phyloP scores from a whole-genome alignment of 2,113 vertebrate species.

The Ursus arctos region DNA sequence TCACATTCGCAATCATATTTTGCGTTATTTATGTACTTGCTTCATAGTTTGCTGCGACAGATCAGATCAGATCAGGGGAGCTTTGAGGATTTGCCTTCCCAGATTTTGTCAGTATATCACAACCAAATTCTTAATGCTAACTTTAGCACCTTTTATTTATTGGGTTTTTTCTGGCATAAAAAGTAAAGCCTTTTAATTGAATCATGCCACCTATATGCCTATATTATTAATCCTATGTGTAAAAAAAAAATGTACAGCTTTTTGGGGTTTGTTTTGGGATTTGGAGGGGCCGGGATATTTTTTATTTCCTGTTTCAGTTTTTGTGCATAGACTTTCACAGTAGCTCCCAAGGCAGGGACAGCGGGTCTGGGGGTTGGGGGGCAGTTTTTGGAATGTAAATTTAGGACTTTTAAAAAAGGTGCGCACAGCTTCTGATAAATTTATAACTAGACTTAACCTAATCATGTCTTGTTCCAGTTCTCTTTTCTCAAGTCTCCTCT shows the following conservation, averaged over 20 bases:
- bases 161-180: slow-evolving; percentile 87
- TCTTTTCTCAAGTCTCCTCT: slow-evolving; percentile 58
- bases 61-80: slow-evolving; percentile 87
- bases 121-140: slow-evolving; percentile 90
- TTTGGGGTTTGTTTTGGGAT: slow-evolving; percentile 61
- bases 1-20: slow-evolving; percentile 86
- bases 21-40: slow-evolving; percentile 90
- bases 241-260: slow-evolving; percentile 91
- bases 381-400: slow-evolving; percentile 92
- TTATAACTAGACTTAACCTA: slow-evolving; percentile 85
- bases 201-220: slow-evolving; percentile 95
- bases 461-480: slow-evolving; percentile 84
- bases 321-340: slow-evolving; percentile 93
- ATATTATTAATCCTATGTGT: slow-evolving; percentile 92
- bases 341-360: slow-evolving; percentile 90
- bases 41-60: slow-evolving; percentile 89
- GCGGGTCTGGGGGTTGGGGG: slow-evolving; percentile 62
- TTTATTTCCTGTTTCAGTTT: slow-evolving; percentile 76
- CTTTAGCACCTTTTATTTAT: slow-evolving; percentile 98
- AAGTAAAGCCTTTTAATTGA: slow-evolving; percentile 91
- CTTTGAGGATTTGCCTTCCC: slow-evolving; percentile 84
- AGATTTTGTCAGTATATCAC: slow-evolving; percentile 84
- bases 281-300: slow-evolving; percentile 63
- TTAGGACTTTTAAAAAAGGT: slow-evolving; percentile 95
- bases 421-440: slow-evolving; percentile 96